These are phyloP conservation scores for Oreotrochilus melanogaster DNA, from an alignment of 2,113 vertebrate species.

Conservation along the genomic window DNA sequence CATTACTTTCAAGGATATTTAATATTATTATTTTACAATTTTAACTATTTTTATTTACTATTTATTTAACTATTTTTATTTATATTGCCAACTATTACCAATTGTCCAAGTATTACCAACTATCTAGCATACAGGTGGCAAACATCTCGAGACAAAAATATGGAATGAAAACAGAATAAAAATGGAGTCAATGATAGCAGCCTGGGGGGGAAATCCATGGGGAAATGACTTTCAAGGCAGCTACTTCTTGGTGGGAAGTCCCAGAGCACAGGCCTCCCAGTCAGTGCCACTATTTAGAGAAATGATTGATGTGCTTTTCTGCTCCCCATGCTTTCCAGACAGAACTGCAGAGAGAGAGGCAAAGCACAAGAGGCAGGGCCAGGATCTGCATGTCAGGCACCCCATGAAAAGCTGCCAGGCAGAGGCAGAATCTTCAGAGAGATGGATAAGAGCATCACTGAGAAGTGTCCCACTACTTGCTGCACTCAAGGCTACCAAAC, in stretches of 20 bases:
- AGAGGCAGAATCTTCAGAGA: background rate
- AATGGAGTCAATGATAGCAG: background rate
- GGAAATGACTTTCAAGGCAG: background rate
- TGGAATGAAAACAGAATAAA: background rate
- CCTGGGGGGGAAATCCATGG: background rate
- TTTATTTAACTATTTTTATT: too few species aligned
- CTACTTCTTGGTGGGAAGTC: background rate
- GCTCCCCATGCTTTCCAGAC: background rate
- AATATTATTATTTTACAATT: too few species aligned
- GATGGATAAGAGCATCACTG: background rate
- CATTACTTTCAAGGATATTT: too few species aligned
- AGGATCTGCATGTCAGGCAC: background rate
- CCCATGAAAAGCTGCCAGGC: background rate
- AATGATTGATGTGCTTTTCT: rapidly evolving
- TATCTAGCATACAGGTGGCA: background rate
- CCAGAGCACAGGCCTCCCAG: background rate
- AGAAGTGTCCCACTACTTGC: background rate
- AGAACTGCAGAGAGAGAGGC: background rate
- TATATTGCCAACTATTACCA: background rate
- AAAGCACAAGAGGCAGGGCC: background rate
- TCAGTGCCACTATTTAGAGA: background rate
- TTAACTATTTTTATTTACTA: too few species aligned
- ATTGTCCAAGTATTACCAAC: background rate
- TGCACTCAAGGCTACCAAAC: background rate
- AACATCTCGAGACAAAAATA: background rate